These are phyloP conservation scores for Aselliscus stoliczkanus DNA, from an alignment of 2,797 vertebrate species.

Conservation along the genomic window DNA sequence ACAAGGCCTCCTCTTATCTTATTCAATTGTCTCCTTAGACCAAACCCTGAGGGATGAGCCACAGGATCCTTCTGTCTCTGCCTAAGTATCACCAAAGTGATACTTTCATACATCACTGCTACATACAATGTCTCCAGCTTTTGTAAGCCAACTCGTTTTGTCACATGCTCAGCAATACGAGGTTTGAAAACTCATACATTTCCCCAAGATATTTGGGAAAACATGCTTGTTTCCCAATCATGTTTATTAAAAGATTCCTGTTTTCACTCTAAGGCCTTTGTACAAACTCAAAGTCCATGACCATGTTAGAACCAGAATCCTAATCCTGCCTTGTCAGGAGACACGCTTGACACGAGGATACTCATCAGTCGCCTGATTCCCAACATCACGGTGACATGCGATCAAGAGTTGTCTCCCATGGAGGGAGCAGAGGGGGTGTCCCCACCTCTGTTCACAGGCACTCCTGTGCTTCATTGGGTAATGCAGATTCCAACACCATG, in stretches of 20 bases:
- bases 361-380: background rate
- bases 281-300: background rate
- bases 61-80: no score
- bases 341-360: accelerated
- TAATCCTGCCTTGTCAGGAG: no score
- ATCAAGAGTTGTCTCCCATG: background rate
- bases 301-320: background rate
- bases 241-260: no score
- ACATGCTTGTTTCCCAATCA: accelerated
- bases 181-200: background rate
- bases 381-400: background rate
- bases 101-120: background rate
- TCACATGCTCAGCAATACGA: accelerated
- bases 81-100: no score
- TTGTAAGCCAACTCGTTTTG: no score
- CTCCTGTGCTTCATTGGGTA: no score
- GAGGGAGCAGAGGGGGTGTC: no score
- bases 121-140: background rate
- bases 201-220: accelerated
- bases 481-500: accelerated
- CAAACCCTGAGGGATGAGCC: no score
- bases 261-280: background rate
- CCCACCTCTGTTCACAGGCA: background rate
- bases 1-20: no score
- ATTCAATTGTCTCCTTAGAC: no score